Evolutionary conservation across 2,888 invertebrate genomes (phyloP), one percentile per base, ranked within the genome.

Genomic region (Exocentrus adspersus): DNA sequence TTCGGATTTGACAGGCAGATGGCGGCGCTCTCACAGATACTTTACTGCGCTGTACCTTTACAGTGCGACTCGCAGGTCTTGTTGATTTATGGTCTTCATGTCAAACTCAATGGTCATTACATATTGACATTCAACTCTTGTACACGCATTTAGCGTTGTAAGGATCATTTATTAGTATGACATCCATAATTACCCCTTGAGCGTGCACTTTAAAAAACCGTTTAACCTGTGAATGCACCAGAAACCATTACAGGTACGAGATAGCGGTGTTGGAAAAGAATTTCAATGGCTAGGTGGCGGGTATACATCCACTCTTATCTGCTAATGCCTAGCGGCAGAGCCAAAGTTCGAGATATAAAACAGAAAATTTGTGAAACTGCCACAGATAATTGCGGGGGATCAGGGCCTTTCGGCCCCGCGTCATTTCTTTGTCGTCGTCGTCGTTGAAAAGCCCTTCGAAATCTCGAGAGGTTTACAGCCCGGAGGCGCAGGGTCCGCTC

Each of bases 311-410:
- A 20, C 19, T 19, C 52, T 52, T 52, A 41, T 52, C 52, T 52
- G 9, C 41, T 52, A 41, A 52, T 52, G 52, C 17, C 20, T 17
- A 37, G 28, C 14, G 21, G 45, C 19, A n/a, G n/a, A n/a, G 45
- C 30, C 30, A 56, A 56, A 56, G 28, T 56, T 56, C 16, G 17
- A 30, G 43, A 45, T 45, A 56, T 56, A 56, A 45, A 56, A 17
- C 52, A 41, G 62, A 64, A 64, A 60, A 60, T 67, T 63, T 65
- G 64, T 53, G 64, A 63, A 59, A 62, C 64, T 52, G 63, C 67
- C 60, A 57, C 64, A 50, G 61, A 61, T 61, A 61, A 61, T 61
- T 61, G 56, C 62, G 17, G 56, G 14, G 46, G 62, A 59, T 62
- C 61, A 51, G 43, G n/a, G n/a, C n/a, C 54, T 30, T 16, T 19